Conservation (phyloP, 1,140 invertebrate species). For the Papilio polytes region DNA sequence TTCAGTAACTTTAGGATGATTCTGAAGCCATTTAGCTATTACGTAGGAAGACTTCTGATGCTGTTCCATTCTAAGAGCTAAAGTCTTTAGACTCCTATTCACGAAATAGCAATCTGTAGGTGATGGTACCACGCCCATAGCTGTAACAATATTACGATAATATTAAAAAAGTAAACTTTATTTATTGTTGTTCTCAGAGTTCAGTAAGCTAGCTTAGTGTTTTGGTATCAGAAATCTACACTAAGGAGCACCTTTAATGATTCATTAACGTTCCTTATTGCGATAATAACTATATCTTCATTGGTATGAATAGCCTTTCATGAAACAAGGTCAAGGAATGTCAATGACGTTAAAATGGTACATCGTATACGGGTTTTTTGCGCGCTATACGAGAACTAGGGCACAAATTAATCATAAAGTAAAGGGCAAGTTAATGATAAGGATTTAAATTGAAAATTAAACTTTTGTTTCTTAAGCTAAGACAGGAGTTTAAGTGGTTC, state of each 20-base stretch:
- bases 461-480: not conserved
- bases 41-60: conserved; percentile 91
- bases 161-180: not conserved
- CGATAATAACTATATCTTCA: not conserved
- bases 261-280: too few species aligned
- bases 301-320: not conserved
- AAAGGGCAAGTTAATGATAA: not conserved
- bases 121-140: conserved; percentile 96
- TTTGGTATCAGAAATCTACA: too few species aligned
- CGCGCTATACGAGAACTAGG: not conserved
- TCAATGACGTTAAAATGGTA: not conserved
- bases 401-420: not conserved
- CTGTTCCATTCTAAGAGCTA: conserved; percentile 95
- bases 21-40: conserved; percentile 90
- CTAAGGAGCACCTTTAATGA: too few species aligned
- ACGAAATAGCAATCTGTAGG: conserved; percentile 98
- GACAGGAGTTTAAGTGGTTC: not conserved
- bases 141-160: conserved; percentile 78
- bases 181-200: not conserved
- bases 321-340: not conserved
- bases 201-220: too few species aligned
- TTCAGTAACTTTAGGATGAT: conserved; percentile 87
- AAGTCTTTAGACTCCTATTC: conserved; percentile 97
- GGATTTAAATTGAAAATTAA: not conserved
- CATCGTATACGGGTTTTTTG: not conserved